Evolutionary conservation across 2,888 invertebrate genomes (phyloP).

Genomic region (Rhagonycha fulva): DNA sequence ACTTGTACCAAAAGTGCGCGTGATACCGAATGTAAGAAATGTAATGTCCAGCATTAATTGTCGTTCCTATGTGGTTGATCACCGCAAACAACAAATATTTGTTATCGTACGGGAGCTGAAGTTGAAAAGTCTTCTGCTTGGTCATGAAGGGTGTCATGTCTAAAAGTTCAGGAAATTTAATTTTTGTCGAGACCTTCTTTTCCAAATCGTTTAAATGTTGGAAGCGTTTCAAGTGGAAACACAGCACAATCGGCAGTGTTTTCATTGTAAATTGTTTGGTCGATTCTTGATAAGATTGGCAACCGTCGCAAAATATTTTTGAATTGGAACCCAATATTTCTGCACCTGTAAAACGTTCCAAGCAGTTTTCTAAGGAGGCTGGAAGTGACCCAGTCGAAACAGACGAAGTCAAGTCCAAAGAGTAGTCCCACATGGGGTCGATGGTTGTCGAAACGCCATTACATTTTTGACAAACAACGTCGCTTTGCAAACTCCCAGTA

Average conservation of each 20-base stretch:
- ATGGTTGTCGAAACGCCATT: conserved; percentile 95
- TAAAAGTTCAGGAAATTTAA: conserved; percentile 91
- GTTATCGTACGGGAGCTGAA: conserved; percentile 62
- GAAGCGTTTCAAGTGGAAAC: conserved; percentile 95
- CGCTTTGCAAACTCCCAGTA: conserved; percentile 93
- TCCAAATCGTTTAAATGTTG: conserved; percentile 84
- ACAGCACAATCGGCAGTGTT: conserved; percentile 92
- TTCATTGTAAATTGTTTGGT: conserved; percentile 96
- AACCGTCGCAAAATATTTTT: conserved; percentile 92
- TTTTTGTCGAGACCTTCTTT: conserved; percentile 90
- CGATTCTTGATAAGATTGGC: conserved; percentile 87
- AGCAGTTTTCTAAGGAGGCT: conserved; percentile 84
- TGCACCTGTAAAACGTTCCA: conserved; percentile 90
- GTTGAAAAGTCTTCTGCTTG: conserved; percentile 36
- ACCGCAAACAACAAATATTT: conserved; percentile 96
- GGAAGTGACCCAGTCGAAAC: conserved; percentile 62
- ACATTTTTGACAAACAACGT: conserved; percentile 94
- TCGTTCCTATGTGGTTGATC: conserved; percentile 89
- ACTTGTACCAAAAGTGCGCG: conserved; percentile 92
- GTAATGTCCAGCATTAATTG: conserved; percentile 93
- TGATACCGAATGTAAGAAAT: conserved; percentile 93
- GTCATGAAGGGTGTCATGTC: conserved; percentile 98
- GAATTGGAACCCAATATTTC: conserved; percentile 90
- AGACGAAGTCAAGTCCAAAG: conserved; percentile 80
- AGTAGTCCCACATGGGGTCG: conserved; percentile 98